Base-by-base conservation (phyloP, 1,140 invertebrate species). In the Drosophila ambigua region DNA sequence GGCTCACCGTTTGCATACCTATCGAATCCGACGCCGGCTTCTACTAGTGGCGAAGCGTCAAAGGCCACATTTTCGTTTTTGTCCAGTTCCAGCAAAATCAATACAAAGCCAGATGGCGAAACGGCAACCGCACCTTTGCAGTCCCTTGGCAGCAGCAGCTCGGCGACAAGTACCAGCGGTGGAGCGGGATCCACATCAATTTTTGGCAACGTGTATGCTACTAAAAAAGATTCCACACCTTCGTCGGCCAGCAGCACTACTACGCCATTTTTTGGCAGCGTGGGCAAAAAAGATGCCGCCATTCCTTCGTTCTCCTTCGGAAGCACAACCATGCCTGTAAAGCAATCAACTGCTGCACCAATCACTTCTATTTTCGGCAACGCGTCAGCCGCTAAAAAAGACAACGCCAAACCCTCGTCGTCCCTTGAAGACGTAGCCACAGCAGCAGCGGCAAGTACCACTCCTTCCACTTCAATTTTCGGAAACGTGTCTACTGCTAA, bases 1-100 rank as follows among this genome's bases (percentile, higher is more conserved):
- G 5, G 39, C 61, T 92, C 92, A 15, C 92, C 94, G 8, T 95
- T 95, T 92, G 94, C 94, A 83, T 95, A 95, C 87, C 84, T 95
- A 77, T 85, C 94, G 67, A 89, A 82, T 51, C 20, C 77, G 51
- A 39, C 84, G 44, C 15, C 72, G 2, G 45, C 64, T 16, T 28
- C 51, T 24, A 43, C 43, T 11, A 39, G 31, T 8, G 39, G 48
- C 26, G 39, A 39, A 13, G 5, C 28, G n/a, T n/a, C 53, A 2
- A 53, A 51, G 16, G 7, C 62, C 20, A 16, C 39, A 24, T 76
- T 75, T 28, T 67, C 53, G 9, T 76, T 75, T 48, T 9, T 61
- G 15, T 11, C 31, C 23, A 52, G 39, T 35, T 51, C 58, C 39
- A 57, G 7, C 15, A 39, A 39, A 11, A 39, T 11, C 35, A 39